Evolutionary conservation across 2,888 invertebrate genomes (phyloP).

Genomic region (Metacarcinus magister): DNA sequence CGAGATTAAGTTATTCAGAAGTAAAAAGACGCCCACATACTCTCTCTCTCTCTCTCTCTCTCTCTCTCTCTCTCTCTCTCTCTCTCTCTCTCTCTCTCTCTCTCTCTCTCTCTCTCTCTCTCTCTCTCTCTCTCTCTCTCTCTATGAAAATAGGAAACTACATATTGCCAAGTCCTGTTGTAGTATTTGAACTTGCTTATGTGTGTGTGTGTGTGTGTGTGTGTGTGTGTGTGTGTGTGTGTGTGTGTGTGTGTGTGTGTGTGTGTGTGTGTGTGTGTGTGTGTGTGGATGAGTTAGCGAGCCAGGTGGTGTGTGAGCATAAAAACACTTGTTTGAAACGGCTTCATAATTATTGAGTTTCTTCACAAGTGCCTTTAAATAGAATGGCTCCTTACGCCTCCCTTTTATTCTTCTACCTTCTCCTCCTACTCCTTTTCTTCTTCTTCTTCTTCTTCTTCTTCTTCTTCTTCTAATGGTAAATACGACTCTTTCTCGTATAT

Average conservation of each 20-base stretch:
- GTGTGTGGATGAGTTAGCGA: not conserved
- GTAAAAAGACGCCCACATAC: not conserved
- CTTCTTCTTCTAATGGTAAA: no score
- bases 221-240: slow-evolving; percentile 41
- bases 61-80: slow-evolving; percentile 46
- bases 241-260: not conserved
- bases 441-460: not conserved
- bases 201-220: slow-evolving; percentile 32
- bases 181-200: not conserved
- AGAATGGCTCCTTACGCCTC: not conserved
- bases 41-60: not conserved
- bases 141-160: not conserved
- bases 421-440: not conserved
- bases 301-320: not conserved
- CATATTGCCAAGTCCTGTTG: not conserved
- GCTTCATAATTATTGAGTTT: not conserved
- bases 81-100: slow-evolving; percentile 37
- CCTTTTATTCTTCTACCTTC: no score
- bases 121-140: slow-evolving; percentile 41
- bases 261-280: slow-evolving; percentile 45
- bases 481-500: no score
- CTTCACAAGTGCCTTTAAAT: not conserved
- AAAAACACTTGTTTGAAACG: not conserved
- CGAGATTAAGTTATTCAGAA: slow-evolving; percentile 30
- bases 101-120: slow-evolving; percentile 46